These are phyloP conservation scores for Ophiothrix spiculata DNA, from an alignment of 35 echinoderm and acorn worm genomes.

Conservation along the genomic window DNA sequence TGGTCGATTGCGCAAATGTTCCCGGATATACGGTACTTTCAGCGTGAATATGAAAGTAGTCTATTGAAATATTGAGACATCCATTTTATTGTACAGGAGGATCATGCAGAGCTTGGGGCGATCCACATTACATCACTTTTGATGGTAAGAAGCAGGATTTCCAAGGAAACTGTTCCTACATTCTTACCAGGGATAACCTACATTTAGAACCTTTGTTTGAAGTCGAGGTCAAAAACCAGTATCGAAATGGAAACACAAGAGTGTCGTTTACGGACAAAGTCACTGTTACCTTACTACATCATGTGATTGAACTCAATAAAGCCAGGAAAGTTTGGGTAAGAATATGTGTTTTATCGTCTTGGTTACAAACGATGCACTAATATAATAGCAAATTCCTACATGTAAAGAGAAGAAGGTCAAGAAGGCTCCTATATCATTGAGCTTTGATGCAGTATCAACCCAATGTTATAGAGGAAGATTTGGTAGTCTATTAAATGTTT, in stretches of 20 bases:
- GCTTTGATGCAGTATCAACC: no score
- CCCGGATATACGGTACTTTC: no score
- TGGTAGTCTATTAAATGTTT: no score
- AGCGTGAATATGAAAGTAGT: no score
- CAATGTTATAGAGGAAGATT: no score
- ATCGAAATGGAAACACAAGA: not conserved
- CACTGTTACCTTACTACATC: not conserved
- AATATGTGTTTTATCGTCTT: no score
- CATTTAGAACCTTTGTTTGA: not conserved
- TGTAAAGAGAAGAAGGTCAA: no score
- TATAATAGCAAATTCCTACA: no score
- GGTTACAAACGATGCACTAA: no score
- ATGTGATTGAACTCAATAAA: not conserved
- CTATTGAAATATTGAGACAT: no score
- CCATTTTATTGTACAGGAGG: not conserved
- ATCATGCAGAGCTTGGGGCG: constrained; percentile 22
- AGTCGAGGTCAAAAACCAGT: not conserved
- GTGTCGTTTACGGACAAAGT: not conserved
- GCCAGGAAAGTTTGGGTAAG: not conserved
- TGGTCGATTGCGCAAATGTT: no score
- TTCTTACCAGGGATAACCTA: constrained; percentile 22
- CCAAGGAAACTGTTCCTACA: constrained; percentile 28
- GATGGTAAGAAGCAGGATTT: constrained; percentile 12
- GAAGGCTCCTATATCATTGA: no score
- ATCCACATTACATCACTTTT: constrained; percentile 21